Percentiles rank a stretch among this genome's conserved stretches.
phyloP scores from a whole-genome alignment of 2,888 invertebrate species.

The Brenthis hecate region DNA sequence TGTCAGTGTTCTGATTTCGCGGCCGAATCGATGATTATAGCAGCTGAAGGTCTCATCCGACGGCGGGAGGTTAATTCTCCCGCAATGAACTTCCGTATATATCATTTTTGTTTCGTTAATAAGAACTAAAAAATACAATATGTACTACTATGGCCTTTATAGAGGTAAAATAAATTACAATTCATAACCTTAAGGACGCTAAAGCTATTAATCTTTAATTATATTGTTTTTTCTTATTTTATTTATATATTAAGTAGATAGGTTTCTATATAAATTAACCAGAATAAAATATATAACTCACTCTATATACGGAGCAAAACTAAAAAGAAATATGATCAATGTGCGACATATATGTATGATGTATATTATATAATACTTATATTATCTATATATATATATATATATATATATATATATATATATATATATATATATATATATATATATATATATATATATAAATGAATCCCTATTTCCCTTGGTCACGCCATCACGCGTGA shows the following conservation, averaged over 20 bases:
- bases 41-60: slow-evolving; percentile 74
- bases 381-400: no score
- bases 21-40: slow-evolving; percentile 71
- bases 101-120: slow-evolving; percentile 32
- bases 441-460: no score
- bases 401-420: no score
- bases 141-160: slow-evolving; percentile 8
- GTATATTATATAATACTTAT: no score
- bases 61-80: slow-evolving; percentile 70
- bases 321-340: no score
- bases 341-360: no score
- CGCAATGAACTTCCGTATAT: slow-evolving; percentile 64
- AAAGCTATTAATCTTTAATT: neutral
- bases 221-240: neutral
- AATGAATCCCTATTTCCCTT: no score
- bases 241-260: neutral
- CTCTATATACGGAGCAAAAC: no score
- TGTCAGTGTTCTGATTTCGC: slow-evolving; percentile 77
- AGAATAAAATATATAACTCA: no score
- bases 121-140: slow-evolving; percentile 11
- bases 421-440: no score
- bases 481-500: no score
- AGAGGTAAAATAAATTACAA: slow-evolving; percentile 19
- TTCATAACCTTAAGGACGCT: slow-evolving; percentile 11
- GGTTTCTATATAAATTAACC: no score